These are phyloP conservation scores for Catharus bicknelli DNA, from an alignment of 2,113 vertebrate genomes.

Conservation along the genomic window DNA sequence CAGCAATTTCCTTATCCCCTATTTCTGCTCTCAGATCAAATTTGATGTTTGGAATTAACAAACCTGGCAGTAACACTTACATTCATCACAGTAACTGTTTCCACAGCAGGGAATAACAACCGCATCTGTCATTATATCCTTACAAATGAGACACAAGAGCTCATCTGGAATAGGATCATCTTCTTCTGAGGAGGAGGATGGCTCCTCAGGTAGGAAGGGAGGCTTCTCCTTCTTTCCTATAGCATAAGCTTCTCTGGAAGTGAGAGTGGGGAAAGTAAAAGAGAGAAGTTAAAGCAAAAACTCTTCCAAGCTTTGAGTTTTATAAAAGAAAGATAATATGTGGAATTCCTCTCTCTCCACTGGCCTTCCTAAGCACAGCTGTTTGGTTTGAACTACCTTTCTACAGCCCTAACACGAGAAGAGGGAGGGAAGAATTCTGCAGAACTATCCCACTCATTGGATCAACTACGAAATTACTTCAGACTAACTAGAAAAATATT, in stretches of 20 bases:
- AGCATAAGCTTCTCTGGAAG: conserved; percentile 89
- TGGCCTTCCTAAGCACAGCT: background rate
- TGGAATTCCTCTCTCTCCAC: background rate
- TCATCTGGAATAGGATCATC: conserved; percentile 91
- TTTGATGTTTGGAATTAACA: background rate
- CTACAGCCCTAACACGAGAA: background rate
- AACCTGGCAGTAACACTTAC: conserved; percentile 74
- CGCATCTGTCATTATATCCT: conserved; percentile 91
- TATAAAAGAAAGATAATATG: background rate
- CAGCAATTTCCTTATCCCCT: background rate
- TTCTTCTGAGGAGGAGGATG: conserved; percentile 80
- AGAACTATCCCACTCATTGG: background rate
- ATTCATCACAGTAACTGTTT: conserved; percentile 98
- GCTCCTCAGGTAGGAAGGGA: conserved; percentile 86
- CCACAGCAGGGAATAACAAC: conserved; percentile 98
- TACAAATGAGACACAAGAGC: conserved; percentile 92
- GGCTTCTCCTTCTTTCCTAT: conserved; percentile 96
- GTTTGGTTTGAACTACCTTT: background rate
- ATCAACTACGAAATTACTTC: background rate
- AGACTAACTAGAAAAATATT: background rate
- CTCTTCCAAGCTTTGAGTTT: background rate
- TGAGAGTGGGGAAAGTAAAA: background rate
- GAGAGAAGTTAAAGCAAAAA: background rate
- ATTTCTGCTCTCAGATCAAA: background rate
- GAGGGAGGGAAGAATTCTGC: background rate